Conservation (phyloP, 2,888 invertebrate species). For the Bembecia ichneumoniformis region DNA sequence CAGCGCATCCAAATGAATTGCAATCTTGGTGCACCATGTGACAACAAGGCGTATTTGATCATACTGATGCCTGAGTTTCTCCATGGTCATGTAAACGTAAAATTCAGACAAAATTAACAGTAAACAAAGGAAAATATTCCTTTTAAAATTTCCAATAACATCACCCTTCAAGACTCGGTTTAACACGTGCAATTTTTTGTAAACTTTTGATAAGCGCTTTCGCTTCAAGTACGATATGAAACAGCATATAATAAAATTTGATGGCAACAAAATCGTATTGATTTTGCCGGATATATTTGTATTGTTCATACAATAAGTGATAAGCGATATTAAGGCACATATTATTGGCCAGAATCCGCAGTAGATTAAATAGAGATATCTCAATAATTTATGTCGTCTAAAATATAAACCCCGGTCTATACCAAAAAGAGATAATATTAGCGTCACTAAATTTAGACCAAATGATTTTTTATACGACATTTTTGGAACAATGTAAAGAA, state of each 20-base stretch:
- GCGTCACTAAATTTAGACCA: not conserved
- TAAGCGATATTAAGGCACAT: not conserved
- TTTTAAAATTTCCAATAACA: not conserved
- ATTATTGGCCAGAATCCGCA: not conserved
- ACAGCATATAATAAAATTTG: no score
- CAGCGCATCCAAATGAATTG: not conserved
- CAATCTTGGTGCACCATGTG: not conserved
- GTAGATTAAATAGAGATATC: not conserved
- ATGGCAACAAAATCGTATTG: no score
- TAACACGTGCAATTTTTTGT: not conserved
- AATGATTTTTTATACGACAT: not conserved
- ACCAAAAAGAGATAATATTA: not conserved
- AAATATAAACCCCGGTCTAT: not conserved
- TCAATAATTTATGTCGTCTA: not conserved
- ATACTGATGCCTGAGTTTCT: no score
- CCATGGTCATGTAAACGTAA: not conserved
- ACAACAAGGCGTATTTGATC: no score
- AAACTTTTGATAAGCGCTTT: not conserved
- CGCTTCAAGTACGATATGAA: no score
- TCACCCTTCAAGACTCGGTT: not conserved
- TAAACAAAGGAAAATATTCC: not conserved
- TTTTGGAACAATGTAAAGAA: no score
- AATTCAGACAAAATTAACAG: not conserved
- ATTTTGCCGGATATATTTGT: not conserved
- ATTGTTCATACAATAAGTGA: not conserved